phyloP scores from a whole-genome alignment of 2,113 vertebrate species.

The Dolichallabes microphthalmus region DNA sequence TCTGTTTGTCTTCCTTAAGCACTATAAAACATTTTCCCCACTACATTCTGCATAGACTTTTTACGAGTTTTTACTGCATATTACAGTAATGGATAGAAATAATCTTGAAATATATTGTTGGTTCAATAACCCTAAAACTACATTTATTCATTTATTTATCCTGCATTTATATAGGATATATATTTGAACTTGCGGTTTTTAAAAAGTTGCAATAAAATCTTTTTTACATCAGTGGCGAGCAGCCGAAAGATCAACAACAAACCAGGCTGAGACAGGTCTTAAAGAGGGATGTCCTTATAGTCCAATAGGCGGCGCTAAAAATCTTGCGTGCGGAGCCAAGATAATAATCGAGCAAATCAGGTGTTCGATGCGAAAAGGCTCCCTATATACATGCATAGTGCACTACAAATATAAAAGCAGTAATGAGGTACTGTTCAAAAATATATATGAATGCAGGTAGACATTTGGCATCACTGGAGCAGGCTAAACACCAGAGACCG shows the following conservation, averaged over 20 bases:
- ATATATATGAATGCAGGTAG: not conserved
- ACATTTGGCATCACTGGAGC: not conserved
- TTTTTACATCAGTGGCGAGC: not conserved
- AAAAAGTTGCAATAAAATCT: not conserved
- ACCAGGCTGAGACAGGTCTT: not conserved
- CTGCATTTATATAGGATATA: not conserved
- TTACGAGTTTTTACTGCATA: not conserved
- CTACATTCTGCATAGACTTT: too few relatives aligned
- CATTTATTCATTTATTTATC: not conserved
- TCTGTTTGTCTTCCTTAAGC: not conserved
- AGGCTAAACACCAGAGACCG: not conserved
- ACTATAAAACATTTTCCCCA: not conserved
- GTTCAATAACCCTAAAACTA: not conserved
- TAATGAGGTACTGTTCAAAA: too few relatives aligned
- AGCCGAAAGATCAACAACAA: too few relatives aligned
- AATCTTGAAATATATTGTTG: not conserved
- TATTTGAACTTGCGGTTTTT: too few relatives aligned
- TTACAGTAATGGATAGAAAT: not conserved
- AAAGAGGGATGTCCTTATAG: not conserved
- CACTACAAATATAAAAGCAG: not conserved
- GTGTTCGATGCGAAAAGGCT: not conserved
- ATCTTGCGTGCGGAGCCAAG: not conserved
- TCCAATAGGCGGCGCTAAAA: conserved; percentile 16
- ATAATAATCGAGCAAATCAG: not conserved
- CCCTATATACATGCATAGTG: not conserved